Evolutionary conservation across 2,797 vertebrate genomes (phyloP), one percentile per base, ranked within the genome.

Genomic region (Gallirallus australis): DNA sequence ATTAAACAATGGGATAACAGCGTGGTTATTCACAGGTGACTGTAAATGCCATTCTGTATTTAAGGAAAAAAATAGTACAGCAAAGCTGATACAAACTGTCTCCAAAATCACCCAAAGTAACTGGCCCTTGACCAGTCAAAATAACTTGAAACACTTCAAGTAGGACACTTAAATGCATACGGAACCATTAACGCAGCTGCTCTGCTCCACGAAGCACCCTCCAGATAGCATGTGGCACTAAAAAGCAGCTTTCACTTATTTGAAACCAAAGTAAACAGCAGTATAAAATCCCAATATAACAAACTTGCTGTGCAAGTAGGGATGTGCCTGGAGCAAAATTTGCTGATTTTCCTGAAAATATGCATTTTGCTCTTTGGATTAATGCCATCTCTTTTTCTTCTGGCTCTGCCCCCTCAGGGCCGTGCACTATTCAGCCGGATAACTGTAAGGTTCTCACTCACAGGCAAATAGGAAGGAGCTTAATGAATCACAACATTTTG

Each of bases 341-440:
- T 94, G 95, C 94, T 57, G 45, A 94, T 97, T 97, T 97, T 97
- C 95, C 90, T 92, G 91, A 97, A 97, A 97, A 97, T 73, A 86
- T 33, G 79, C 84, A 21, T 95, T 97, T 96, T 95, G 90, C 82
- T 82, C 64, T 90, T 96, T 97, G 97, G 96, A 96, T 73, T 60
- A 45, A 81, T 68, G 95, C 96, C 95, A 96, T 23, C 47, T 82
- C 80, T 60, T 88, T 87, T 95, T 95, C 93, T 93, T 86, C 33
- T 91, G 94, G 86, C 93, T 89, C 90, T 91, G 68, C 60, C 78
- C 91, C 80, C 56, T 78, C 73, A 39, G 66, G 96, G 90, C 93
- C 94, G 92, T 1, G 80, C 53, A 35, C 92, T 72, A 59, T 92
- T 95, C 92, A 89, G 81, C 65, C 81, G 88, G 88, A 75, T 68